Evolutionary conservation across 2,888 invertebrate species (phyloP).

Genomic region (Parnassius glacialis): DNA sequence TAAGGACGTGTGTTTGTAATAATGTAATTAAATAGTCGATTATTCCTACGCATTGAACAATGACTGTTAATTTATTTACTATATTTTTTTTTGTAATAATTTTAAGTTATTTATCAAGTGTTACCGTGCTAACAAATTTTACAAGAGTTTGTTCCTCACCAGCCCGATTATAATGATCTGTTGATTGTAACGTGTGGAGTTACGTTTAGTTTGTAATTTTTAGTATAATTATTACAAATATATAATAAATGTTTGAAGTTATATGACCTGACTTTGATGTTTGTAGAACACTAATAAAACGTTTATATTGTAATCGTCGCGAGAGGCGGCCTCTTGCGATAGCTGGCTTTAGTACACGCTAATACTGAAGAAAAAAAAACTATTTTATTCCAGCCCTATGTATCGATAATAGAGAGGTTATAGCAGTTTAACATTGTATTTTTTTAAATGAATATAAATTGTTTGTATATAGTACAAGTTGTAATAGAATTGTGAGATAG

Average conservation of each 20-base stretch:
- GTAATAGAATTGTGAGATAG: constrained; percentile 69
- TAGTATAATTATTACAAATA: constrained; percentile 35
- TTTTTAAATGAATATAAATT: constrained; percentile 69
- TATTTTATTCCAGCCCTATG: constrained; percentile 76
- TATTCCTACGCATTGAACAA: constrained; percentile 73
- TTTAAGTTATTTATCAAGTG: constrained; percentile 76
- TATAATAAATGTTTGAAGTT: constrained; percentile 49
- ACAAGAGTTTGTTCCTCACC: constrained; percentile 52
- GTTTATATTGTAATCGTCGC: constrained; percentile 55
- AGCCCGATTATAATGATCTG: constrained; percentile 62
- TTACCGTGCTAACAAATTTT: constrained; percentile 55
- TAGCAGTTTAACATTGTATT: constrained; percentile 75
- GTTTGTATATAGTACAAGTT: constrained; percentile 81
- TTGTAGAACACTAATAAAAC: constrained; percentile 40
- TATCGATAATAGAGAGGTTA: constrained; percentile 67
- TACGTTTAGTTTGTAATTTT: constrained; percentile 54
- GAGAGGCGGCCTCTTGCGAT: constrained; percentile 55
- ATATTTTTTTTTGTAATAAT: constrained; percentile 56
- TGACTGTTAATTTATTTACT: constrained; percentile 79
- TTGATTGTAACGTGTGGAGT: constrained; percentile 58
- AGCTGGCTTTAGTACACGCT: constrained; percentile 75
- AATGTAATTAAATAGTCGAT: constrained; percentile 63
- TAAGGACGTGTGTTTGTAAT: constrained; percentile 71
- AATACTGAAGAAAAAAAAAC: constrained; percentile 58
- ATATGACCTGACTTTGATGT: constrained; percentile 51